Evolutionary conservation across 2,113 vertebrate species (phyloP).

Genomic region (Varanus komodoensis): DNA sequence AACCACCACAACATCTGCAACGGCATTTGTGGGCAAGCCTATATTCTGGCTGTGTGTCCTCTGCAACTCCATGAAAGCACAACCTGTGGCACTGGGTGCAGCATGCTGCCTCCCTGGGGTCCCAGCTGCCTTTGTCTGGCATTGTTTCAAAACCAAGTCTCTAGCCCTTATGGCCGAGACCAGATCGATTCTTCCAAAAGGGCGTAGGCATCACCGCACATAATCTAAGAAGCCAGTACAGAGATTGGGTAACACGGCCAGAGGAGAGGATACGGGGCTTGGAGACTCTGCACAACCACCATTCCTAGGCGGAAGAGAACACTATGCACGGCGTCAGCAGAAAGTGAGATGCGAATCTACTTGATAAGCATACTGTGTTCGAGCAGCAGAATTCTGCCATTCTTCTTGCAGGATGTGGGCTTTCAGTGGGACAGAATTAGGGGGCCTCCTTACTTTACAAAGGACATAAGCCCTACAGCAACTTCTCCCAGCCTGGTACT

Average conservation of each 20-base stretch:
- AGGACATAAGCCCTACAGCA: not conserved
- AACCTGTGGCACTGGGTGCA: too few relatives aligned
- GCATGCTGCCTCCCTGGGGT: not conserved
- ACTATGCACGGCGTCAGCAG: not conserved
- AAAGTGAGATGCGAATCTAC: not conserved
- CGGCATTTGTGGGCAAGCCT: not conserved
- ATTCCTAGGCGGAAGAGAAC: not conserved
- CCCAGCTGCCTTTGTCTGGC: not conserved
- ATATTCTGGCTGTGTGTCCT: not conserved
- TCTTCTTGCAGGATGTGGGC: not conserved
- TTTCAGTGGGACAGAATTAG: not conserved
- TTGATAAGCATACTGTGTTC: not conserved
- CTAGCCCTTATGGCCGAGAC: too few relatives aligned
- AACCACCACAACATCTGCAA: not conserved
- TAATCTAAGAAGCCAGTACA: not conserved
- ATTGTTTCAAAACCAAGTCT: not conserved
- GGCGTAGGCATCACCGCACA: too few relatives aligned
- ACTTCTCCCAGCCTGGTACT: too few relatives aligned
- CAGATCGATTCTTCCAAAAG: not conserved
- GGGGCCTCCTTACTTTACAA: not conserved
- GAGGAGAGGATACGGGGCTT: too few relatives aligned
- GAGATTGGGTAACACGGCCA: not conserved
- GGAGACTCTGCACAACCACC: not conserved
- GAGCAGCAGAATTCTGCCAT: not conserved
- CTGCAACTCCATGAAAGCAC: not conserved